Base-by-base conservation (phyloP, 1,140 invertebrate genomes). In the Hypsibius dujardini region DNA sequence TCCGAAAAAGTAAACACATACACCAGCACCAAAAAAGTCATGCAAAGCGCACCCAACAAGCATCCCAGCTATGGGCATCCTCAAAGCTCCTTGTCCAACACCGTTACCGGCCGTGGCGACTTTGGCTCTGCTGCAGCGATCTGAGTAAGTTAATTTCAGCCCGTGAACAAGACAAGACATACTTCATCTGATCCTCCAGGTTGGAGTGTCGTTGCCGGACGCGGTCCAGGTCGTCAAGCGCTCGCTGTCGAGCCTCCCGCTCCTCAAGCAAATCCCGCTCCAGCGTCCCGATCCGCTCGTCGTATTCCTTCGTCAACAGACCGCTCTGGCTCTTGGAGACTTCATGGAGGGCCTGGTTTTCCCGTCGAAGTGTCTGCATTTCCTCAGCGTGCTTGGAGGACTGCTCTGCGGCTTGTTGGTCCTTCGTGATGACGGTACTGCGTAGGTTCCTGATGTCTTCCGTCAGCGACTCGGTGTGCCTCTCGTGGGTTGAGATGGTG, bases 221-320 rank as follows among this genome's bases (percentile, higher is more conserved):
- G 12, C 62, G 62, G 42, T 67, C 62, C 62, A 67, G 62, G 42
- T 67, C 62, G 42, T 67, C 42, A 3, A 67, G 12, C 62, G 42
- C 42, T 42, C 62, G 62, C 62, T 67, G 62, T 42, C 62, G 62
- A 45, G 12, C 62, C 45, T 67, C 62, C 12, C 62, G 12, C 40
- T 71, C 46, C 7, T 28, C 62, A 1, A 70, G 73, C 75, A 79
- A 74, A 47, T 81, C 79, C 2, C 75, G 75, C 60, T 79, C 77
- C 1, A 80, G 76, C 12, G 12, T 42, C 42, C 45, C 62, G 45
- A 67, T 67, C 12, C 50, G 50, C 50, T 56, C 50, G 7, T 56
- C 50, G n/a, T 12, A 56, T n/a, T 56, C 50, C 50, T n/a, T 7
- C 50, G n/a, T 56, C 50, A 56, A 7, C 50, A 56, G 7, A n/a